A percentile compares a stretch with the other conserved stretches of the same genome.
phyloP scores from a whole-genome alignment of 2,888 invertebrate species.

The Epinotia ramella region DNA sequence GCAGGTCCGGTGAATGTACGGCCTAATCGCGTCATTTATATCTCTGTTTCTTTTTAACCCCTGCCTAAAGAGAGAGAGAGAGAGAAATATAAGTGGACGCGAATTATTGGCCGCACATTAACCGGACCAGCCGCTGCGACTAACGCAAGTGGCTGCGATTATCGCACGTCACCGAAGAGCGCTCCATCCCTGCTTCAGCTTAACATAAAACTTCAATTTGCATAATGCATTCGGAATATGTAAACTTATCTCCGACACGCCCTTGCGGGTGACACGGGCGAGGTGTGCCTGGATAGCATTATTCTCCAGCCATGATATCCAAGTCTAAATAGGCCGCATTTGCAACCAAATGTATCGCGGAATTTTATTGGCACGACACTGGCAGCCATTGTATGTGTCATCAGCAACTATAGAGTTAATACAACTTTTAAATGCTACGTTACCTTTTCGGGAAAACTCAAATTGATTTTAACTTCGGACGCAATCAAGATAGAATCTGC shows the following conservation, averaged over 20 bases:
- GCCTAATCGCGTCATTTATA: too few relatives aligned
- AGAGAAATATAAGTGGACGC: too few relatives aligned
- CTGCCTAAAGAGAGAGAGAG: too few relatives aligned
- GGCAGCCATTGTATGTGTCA: constrained; percentile 53
- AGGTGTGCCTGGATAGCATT: constrained; percentile 83
- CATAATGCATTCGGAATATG: constrained; percentile 85
- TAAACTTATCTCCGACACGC: constrained; percentile 83
- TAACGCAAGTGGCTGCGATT: constrained; percentile 1
- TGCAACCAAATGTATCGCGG: constrained; percentile 66
- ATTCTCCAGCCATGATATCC: constrained; percentile 78
- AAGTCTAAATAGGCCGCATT: constrained; percentile 80
- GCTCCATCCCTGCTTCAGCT: constrained; percentile 59
- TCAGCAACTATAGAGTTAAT: constrained; percentile 50
- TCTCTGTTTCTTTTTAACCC: too few relatives aligned
- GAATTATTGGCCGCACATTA: too few relatives aligned
- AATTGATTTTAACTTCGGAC: constrained; percentile 45
- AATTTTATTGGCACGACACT: constrained; percentile 62
- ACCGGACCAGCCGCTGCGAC: not conserved
- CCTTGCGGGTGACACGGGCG: constrained; percentile 79
- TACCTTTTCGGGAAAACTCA: constrained; percentile 44
- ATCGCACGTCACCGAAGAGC: not conserved
- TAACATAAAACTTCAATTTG: constrained; percentile 84
- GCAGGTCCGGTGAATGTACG: too few relatives aligned
- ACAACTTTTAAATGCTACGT: constrained; percentile 53
- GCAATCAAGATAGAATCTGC: constrained; percentile 46